Evolutionary conservation across 2,888 invertebrate species (phyloP).

Genomic region (Nephrotoma flavescens): DNA sequence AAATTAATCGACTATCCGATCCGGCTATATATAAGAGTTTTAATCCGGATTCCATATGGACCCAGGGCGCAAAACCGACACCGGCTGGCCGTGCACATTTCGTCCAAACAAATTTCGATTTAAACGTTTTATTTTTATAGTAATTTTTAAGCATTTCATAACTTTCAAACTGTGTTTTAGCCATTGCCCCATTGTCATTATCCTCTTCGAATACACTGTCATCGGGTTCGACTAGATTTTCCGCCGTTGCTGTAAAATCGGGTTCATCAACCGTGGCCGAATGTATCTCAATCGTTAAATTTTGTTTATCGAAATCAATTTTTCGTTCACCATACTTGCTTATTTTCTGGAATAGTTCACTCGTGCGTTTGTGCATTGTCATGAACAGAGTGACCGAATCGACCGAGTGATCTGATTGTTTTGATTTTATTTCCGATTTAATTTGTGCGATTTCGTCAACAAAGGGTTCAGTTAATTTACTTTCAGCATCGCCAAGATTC

Average conservation of each 20-base stretch:
- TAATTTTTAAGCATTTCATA: conserved; percentile 8
- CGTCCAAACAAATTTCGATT: conserved; percentile 39
- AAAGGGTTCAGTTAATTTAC: background rate
- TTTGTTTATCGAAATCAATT: background rate
- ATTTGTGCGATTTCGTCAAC: background rate
- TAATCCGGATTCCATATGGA: conserved; percentile 28
- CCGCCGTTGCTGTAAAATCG: background rate
- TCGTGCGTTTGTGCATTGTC: conserved; percentile 40
- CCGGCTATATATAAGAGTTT: conserved; percentile 14
- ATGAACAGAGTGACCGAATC: conserved; percentile 39
- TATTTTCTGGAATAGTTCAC: conserved; percentile 40
- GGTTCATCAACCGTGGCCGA: background rate
- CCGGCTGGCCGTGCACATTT: conserved; percentile 51
- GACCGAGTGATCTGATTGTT: background rate
- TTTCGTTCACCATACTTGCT: conserved; percentile 37
- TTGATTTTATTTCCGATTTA: background rate
- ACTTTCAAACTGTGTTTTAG: background rate
- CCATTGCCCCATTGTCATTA: background rate
- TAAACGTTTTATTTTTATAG: conserved; percentile 26
- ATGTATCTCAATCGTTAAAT: background rate
- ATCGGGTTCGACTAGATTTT: background rate
- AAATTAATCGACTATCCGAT: conserved; percentile 6
- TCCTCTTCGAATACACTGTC: background rate
- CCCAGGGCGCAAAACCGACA: conserved; percentile 47
- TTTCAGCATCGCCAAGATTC: background rate